phyloP scores from a whole-genome alignment of 2,797 vertebrate species.

The Odontamblyopus rebecca region DNA sequence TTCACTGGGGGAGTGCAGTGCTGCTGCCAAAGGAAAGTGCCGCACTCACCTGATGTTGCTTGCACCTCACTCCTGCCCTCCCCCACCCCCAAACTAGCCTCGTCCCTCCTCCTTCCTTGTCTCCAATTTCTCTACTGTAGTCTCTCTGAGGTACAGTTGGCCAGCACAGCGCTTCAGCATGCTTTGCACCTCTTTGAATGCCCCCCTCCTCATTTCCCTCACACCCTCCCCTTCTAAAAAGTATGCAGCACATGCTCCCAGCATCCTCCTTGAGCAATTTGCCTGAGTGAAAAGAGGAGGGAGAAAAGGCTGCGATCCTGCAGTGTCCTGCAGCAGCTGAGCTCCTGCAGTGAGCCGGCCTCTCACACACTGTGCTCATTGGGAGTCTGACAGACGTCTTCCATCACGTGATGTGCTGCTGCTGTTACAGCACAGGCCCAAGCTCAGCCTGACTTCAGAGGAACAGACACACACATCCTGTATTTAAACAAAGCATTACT shows the following conservation, averaged over 20 bases:
- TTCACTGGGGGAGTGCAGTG: slow-evolving; percentile 68
- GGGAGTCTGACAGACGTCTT: slow-evolving; percentile 35
- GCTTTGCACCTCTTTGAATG: slow-evolving; percentile 64
- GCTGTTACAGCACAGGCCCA: slow-evolving; percentile 40
- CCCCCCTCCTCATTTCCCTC: slow-evolving; percentile 26
- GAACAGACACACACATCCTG: slow-evolving; percentile 16
- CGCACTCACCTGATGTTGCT: slow-evolving; percentile 84
- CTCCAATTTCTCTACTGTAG: slow-evolving; percentile 69
- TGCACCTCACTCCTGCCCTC: slow-evolving; percentile 61
- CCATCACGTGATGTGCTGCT: slow-evolving; percentile 61
- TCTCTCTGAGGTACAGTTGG: slow-evolving; percentile 68
- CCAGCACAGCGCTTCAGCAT: slow-evolving; percentile 61
- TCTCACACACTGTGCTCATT: slow-evolving; percentile 32
- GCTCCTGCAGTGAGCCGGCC: slow-evolving; percentile 79
- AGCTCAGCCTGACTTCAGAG: slow-evolving; percentile 44
- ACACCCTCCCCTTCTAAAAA: slow-evolving; percentile 47
- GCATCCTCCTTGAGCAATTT: slow-evolving; percentile 75
- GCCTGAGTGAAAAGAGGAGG: slow-evolving; percentile 61
- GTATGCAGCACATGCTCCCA: slow-evolving; percentile 77
- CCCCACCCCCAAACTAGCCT: slow-evolving; percentile 41
- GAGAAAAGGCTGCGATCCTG: slow-evolving; percentile 68
- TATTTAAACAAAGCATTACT: slow-evolving; percentile 8
- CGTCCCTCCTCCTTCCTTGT: slow-evolving; percentile 47
- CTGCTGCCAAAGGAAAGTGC: slow-evolving; percentile 73
- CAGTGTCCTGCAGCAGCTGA: slow-evolving; percentile 82